A percentile compares a stretch with the other conserved stretches of the same genome.
Conservation (phyloP, 2,888 invertebrate species). For the Clanis bilineata region DNA sequence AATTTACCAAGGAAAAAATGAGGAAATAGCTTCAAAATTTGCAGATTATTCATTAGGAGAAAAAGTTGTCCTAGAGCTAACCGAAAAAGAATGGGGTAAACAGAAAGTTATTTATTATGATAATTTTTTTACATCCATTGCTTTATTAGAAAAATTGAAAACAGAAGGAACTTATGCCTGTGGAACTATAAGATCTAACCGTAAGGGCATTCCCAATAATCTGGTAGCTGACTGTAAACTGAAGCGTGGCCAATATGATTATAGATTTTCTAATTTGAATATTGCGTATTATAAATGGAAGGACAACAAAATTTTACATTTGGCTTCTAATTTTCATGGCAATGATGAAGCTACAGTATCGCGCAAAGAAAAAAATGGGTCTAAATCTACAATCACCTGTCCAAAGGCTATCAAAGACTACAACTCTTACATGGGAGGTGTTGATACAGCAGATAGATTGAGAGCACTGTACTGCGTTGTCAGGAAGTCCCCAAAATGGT, state of each 20-base stretch:
- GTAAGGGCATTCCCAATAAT: conserved; percentile 9
- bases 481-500: conserved; percentile 46
- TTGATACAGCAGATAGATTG: no score
- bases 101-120: conserved; percentile 28
- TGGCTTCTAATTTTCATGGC: conserved; percentile 26
- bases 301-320: conserved; percentile 24
- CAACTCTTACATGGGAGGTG: no score
- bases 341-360: conserved; percentile 22
- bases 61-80: conserved; percentile 4
- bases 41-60: conserved; percentile 11
- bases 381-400: no score
- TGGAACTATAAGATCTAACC: conserved; percentile 27
- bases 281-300: conserved; percentile 28
- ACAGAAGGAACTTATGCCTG: conserved; percentile 24
- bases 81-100: conserved; percentile 18
- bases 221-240: conserved; percentile 26
- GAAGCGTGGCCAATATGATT: conserved; percentile 24
- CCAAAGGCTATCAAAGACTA: no score
- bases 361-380: no score
- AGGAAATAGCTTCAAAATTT: conserved; percentile 25
- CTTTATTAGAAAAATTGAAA: conserved; percentile 31
- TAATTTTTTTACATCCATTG: conserved; percentile 32
- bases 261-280: conserved; percentile 30
- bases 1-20: conserved; percentile 30
- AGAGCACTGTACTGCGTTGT: conserved; percentile 41